A percentile compares a stretch with the other conserved stretches of the same genome.
Conservation (phyloP, 92 coral and sea anemone species). For the Epizoanthus ramosus region DNA sequence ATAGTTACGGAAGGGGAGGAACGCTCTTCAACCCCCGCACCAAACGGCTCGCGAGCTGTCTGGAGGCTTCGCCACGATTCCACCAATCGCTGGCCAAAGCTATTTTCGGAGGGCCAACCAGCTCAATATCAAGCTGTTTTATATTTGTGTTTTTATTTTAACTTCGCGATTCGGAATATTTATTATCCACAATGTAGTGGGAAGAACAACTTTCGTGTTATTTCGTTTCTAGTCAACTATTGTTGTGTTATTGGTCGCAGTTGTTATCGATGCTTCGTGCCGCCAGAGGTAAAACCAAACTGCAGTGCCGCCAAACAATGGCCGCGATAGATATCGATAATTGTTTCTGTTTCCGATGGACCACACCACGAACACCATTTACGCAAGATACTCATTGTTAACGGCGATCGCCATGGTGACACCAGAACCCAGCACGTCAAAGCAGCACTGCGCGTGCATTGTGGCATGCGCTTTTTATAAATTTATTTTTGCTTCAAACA, state of each 20-base stretch:
- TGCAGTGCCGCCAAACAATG: constrained; percentile 28
- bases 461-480: not conserved
- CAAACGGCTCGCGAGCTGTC: constrained; percentile 27
- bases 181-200: too few relatives aligned
- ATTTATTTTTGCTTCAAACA: not conserved
- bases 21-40: constrained; percentile 22
- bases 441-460: constrained; percentile 14
- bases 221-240: not conserved
- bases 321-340: constrained; percentile 23
- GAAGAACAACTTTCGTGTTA: not conserved
- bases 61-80: constrained; percentile 26
- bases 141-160: not conserved
- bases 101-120: not conserved
- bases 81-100: not conserved
- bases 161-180: not conserved
- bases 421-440: constrained; percentile 11
- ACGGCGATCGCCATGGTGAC: constrained; percentile 17
- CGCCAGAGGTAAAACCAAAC: constrained; percentile 11
- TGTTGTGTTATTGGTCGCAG: not conserved
- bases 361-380: constrained; percentile 26
- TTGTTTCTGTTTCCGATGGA: constrained; percentile 27
- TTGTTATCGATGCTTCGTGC: constrained; percentile 11
- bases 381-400: constrained; percentile 18
- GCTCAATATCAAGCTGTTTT: not conserved
- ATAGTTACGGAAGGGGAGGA: constrained; percentile 75